Evolutionary conservation across 2,113 vertebrate species (phyloP), one percentile per base, ranked within the genome.

Genomic region (Nettapus auritus): DNA sequence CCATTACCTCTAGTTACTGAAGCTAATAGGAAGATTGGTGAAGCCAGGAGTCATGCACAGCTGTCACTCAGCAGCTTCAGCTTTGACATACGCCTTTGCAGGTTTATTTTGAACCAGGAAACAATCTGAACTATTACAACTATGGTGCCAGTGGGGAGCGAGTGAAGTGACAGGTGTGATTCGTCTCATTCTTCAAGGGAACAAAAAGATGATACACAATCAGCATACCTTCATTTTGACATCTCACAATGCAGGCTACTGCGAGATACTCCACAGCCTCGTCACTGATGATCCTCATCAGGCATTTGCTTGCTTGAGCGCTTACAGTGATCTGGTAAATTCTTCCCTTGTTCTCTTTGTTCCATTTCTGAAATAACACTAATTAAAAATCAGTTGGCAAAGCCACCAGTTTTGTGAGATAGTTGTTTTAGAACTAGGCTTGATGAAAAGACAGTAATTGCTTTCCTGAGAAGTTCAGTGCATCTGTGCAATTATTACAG

Each of bases 301-400:
- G 50, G 57, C 22, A 71, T 20, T 55, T 0, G 0, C 56, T 78
- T 29, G 11, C 62, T 70, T 83, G 6, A 1, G 52, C 23, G 50
- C 9, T 59, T 74, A 59, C 7, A 88, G 17, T 20, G 82, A 55
- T 11, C 56, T 59, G 34, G 17, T 33, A 77, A 70, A 16, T 70
- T 33, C 46, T 70, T 82, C 46, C n/a, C 25, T 63, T 19, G 4
- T 25, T 86, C 36, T 79, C 21, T 67, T 89, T 86, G 28, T 76
- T 66, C 52, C 6, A 23, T 77, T 94, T 95, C 59, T 91, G 88
- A 82, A 84, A 78, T 70, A 88, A 77, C 5, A 4, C 28, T 28
- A 63, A 82, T 89, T 86, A 89, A 77, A 86, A 86, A 48, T 78
- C 78, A 90, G 19, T 70, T 95, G 82, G 56, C 57, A 94, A 94